These are phyloP conservation scores for Cephus pulcher DNA, from an alignment of 2,888 invertebrate genomes.

Conservation along the genomic window DNA sequence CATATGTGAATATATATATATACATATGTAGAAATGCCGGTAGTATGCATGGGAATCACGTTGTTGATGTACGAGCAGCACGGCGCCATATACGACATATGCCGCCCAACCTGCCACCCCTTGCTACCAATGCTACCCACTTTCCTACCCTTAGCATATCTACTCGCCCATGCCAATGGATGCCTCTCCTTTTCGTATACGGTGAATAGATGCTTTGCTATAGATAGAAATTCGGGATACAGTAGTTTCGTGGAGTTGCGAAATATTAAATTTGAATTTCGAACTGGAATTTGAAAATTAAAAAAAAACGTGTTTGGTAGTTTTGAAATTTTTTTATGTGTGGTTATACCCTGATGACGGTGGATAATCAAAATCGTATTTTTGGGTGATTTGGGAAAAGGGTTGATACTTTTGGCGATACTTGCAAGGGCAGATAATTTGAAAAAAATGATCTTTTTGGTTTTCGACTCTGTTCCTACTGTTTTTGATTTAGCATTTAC, in stretches of 20 bases:
- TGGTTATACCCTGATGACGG: no score
- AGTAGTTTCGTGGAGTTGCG: not conserved
- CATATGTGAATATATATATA: constrained; percentile 7
- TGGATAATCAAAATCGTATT: not conserved
- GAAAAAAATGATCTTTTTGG: not conserved
- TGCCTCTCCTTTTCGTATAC: not conserved
- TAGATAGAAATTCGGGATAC: not conserved
- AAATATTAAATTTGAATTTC: not conserved
- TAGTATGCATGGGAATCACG: constrained; percentile 60
- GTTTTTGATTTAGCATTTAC: not conserved
- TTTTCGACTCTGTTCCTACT: not conserved
- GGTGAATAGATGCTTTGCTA: not conserved
- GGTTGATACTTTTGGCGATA: not conserved
- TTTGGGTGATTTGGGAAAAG: not conserved
- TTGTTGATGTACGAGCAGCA: constrained; percentile 55
- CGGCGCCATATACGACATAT: constrained; percentile 46
- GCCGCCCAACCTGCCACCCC: constrained; percentile 29
- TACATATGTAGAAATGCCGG: constrained; percentile 28
- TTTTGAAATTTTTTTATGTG: not conserved
- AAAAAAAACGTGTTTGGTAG: not conserved
- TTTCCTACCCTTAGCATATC: constrained; percentile 7
- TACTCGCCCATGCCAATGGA: not conserved
- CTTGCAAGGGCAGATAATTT: not conserved
- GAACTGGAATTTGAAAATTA: not conserved
- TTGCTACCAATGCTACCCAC: constrained; percentile 14